Conservation (phyloP, 2,888 invertebrate species). For the Rhagonycha lutea region DNA sequence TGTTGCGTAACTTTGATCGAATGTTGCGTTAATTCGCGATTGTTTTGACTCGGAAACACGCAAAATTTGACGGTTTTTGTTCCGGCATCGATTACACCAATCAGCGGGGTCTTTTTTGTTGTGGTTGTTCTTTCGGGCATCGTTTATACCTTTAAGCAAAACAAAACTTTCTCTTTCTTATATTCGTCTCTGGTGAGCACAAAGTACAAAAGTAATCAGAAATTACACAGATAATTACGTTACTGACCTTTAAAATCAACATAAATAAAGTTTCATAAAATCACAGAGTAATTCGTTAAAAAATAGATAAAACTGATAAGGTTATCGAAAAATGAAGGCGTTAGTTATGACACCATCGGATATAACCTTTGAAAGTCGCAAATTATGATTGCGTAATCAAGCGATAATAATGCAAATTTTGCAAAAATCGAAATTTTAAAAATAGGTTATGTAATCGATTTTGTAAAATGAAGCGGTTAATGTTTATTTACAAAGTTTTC, state of each 20-base stretch:
- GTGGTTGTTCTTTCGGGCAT: conserved; percentile 21
- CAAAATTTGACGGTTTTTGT: conserved; percentile 75
- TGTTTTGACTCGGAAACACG: conserved; percentile 77
- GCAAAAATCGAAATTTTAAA: background rate
- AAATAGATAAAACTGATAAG: background rate
- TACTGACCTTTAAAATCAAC: background rate
- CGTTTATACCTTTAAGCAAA: background rate
- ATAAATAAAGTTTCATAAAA: background rate
- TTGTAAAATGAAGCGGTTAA: background rate
- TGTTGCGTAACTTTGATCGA: conserved; percentile 80
- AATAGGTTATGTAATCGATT: background rate
- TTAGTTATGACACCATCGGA: background rate
- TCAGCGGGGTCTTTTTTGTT: conserved; percentile 53
- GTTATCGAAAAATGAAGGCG: background rate
- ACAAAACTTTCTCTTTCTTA: background rate
- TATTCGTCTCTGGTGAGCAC: background rate
- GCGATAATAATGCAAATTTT: background rate
- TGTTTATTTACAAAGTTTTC: background rate
- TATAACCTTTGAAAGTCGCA: background rate
- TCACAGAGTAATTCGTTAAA: background rate
- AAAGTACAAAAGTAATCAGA: background rate
- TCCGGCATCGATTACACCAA: conserved; percentile 95
- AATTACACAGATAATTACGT: background rate
- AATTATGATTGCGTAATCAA: background rate
- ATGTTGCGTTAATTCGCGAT: conserved; percentile 79